phyloP scores from a whole-genome alignment of 2,797 vertebrate genomes.

The Cirrhinus molitorella region DNA sequence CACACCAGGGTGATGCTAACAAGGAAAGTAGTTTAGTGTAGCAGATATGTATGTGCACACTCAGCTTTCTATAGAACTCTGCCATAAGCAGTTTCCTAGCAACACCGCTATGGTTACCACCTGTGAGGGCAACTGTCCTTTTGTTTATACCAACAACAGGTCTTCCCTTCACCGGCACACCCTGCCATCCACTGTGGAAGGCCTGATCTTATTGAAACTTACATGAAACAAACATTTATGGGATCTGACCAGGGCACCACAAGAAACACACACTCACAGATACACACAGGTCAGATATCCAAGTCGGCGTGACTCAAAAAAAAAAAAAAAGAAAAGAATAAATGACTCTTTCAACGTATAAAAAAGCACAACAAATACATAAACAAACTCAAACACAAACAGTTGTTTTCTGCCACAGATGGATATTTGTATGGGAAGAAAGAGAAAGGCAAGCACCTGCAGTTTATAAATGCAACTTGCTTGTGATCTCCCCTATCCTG shows the following conservation, averaged over 20 bases:
- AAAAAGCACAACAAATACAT: slow-evolving; percentile 37
- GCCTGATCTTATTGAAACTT: slow-evolving; percentile 13
- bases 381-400: neutral
- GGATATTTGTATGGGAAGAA: neutral
- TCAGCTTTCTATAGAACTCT: slow-evolving; percentile 18
- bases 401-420: slow-evolving; percentile 3
- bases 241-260: neutral
- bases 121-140: neutral
- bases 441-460: slow-evolving; percentile 17
- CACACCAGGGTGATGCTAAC: slow-evolving; percentile 20
- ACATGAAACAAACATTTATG: slow-evolving; percentile 35
- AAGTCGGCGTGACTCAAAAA: neutral
- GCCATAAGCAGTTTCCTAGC: slow-evolving; percentile 31
- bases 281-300: neutral
- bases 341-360: neutral
- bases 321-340: neutral
- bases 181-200: neutral
- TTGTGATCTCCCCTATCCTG: slow-evolving; percentile 24
- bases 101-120: too few species aligned
- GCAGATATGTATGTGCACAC: slow-evolving; percentile 14
- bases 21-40: slow-evolving; percentile 11
- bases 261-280: neutral
- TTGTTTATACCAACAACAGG: slow-evolving; percentile 15
- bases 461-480: slow-evolving; percentile 23
- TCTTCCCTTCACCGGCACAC: neutral